Evolutionary conservation across 2,888 invertebrate genomes (phyloP).

Genomic region (Acanthosepion pharaonis): DNA sequence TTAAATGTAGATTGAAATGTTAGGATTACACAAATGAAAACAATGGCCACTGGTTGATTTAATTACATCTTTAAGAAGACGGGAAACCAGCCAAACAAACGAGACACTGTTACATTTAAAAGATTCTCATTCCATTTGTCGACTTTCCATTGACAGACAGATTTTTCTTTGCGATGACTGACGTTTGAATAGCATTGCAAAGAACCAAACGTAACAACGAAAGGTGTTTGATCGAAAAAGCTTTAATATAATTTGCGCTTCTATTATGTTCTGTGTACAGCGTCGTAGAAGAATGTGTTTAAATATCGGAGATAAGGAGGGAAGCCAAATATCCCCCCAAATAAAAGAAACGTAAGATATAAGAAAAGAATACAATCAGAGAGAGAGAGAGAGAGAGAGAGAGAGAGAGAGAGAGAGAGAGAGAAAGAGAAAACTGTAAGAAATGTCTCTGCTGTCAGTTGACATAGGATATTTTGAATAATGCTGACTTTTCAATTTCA

Average conservation of each 20-base stretch:
- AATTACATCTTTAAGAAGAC: background rate
- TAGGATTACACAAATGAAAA: background rate
- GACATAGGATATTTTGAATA: background rate
- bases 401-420: too few species aligned
- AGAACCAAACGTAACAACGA: background rate
- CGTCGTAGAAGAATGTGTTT: background rate
- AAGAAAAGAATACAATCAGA: background rate
- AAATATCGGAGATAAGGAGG: background rate
- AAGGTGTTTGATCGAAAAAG: background rate
- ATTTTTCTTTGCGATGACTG: background rate
- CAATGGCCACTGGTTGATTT: background rate
- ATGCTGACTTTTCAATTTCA: background rate
- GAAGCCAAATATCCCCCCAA: background rate
- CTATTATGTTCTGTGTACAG: background rate
- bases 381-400: too few species aligned
- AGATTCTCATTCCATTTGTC: background rate
- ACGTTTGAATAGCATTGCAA: background rate
- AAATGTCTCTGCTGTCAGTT: background rate
- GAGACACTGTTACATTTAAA: background rate
- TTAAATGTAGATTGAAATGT: background rate
- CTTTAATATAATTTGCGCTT: background rate
- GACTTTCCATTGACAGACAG: background rate
- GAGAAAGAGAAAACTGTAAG: background rate
- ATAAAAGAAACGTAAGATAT: background rate
- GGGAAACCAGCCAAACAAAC: background rate